Conservation (phyloP, 2,797 vertebrate genomes). For the Poeciliopsis turneri region DNA sequence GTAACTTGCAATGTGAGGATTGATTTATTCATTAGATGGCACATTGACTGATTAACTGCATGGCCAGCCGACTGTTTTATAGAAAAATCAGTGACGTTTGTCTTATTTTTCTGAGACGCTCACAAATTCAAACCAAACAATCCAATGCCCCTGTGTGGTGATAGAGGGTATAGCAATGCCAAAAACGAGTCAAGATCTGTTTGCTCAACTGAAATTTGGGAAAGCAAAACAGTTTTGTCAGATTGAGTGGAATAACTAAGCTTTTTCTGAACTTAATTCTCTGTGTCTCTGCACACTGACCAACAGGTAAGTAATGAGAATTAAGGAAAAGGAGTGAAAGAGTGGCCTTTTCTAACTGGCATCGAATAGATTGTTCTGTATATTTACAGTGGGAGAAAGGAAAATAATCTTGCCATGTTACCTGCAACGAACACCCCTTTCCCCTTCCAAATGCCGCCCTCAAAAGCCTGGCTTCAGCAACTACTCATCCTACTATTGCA, state of each 20-base stretch:
- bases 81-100: conserved; percentile 20
- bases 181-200: neutral
- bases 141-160: conserved; percentile 30
- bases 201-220: neutral
- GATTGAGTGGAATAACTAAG: neutral
- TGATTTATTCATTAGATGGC: conserved; percentile 38
- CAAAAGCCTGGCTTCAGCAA: conserved; percentile 59
- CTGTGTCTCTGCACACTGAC: neutral
- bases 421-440: conserved; percentile 61
- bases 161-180: conserved; percentile 1
- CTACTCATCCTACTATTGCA: conserved; percentile 76
- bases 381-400: conserved; percentile 12
- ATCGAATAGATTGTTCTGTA: neutral
- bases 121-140: neutral
- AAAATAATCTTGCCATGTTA: conserved; percentile 68
- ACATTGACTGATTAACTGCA: conserved; percentile 12
- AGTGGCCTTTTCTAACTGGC: conserved; percentile 8
- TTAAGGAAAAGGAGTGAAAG: neutral
- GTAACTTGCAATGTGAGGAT: conserved; percentile 13
- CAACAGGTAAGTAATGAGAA: neutral
- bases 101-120: conserved; percentile 2
- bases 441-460: conserved; percentile 29
- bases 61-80: conserved; percentile 34
- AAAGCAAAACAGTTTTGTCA: too few relatives aligned
- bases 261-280: neutral